Base-by-base conservation (phyloP, 2,888 invertebrate genomes). In the Caenorhabditis sp. region DNA sequence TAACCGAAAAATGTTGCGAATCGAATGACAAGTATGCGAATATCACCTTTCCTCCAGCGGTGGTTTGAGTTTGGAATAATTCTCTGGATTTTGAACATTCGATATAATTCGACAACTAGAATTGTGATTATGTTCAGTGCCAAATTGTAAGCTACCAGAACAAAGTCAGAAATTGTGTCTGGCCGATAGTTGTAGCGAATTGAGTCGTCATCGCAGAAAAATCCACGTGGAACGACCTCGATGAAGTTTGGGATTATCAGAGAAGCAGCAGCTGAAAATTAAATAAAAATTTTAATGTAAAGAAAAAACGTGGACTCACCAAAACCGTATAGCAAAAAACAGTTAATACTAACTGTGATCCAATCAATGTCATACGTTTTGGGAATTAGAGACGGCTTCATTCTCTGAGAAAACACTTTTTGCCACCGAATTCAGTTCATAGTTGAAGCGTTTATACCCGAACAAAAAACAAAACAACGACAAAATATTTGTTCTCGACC, bases 171-270 rank as follows among this genome's bases (percentile, higher is more conserved):
- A 7, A 81, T 62, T 12, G 81, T 77, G 21, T 77, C 74, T 5
- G 25, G 50, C 20, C 69, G 70, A 59, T 72, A 80, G 25, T 74
- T 70, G 56, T 75, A 79, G 31, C 70, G 75, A 49, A 82, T 82
- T 36, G 69, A 66, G 43, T 82, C 78, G 61, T 82, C 82, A 53
- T 80, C 78, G 54, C 82, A 82, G 63, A 80, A 82, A 62, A 82
- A 82, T 17, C 82, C 82, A 25, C 80, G 71, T 43, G 68, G 70
- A 23, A 62, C 68, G 10, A 71, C 66, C 20, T 80, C 82, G 21
- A 70, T 60, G 7, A 73, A 53, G 7, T 54, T 64, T 1, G 81
- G 78, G n/a, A 81, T 52, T 36, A 76, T 68, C 20, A 70, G 62
- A 12, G 71, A 63, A 21, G 67, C 59, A 12, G 73, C 76, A 12